These are phyloP conservation scores for Nylanderia fulva DNA, from an alignment of 1,140 invertebrate genomes.

Conservation along the genomic window DNA sequence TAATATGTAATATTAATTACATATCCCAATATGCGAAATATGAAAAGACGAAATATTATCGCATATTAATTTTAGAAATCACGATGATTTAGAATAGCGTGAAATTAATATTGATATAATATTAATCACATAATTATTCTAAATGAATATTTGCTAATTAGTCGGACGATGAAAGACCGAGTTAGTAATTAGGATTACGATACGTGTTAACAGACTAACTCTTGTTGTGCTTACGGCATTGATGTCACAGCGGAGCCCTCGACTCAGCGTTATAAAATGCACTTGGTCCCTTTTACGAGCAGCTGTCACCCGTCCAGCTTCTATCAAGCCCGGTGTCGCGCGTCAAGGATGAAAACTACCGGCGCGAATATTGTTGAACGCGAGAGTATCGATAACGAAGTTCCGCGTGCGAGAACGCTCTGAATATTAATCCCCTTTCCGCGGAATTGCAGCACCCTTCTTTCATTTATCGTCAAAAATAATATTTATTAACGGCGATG, in stretches of 20 bases:
- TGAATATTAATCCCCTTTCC: constrained; percentile 24
- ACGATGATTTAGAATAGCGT: not conserved
- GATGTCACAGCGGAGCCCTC: constrained; percentile 24
- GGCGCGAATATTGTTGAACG: constrained; percentile 47
- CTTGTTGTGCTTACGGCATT: not conserved
- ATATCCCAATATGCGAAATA: not conserved
- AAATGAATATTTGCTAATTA: not conserved
- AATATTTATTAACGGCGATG: not conserved
- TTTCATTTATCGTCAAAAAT: constrained; percentile 18
- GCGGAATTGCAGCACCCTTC: not conserved
- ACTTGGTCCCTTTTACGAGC: constrained; percentile 56
- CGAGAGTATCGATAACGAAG: constrained; percentile 44
- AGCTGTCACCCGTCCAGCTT: constrained; percentile 43
- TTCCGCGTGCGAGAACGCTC: constrained; percentile 10
- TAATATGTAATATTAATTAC: not conserved
- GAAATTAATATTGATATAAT: not conserved
- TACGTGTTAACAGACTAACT: not conserved
- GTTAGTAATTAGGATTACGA: not conserved
- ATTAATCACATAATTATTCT: not conserved
- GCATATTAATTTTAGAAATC: not conserved
- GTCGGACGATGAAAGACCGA: not conserved
- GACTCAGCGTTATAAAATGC: constrained; percentile 43
- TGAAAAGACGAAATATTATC: not conserved
- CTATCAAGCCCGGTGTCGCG: constrained; percentile 38
- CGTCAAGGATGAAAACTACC: constrained; percentile 50